Evolutionary conservation across 2,888 invertebrate genomes (phyloP), one percentile per base, ranked within the genome.

Genomic region (Dioctria linearis): DNA sequence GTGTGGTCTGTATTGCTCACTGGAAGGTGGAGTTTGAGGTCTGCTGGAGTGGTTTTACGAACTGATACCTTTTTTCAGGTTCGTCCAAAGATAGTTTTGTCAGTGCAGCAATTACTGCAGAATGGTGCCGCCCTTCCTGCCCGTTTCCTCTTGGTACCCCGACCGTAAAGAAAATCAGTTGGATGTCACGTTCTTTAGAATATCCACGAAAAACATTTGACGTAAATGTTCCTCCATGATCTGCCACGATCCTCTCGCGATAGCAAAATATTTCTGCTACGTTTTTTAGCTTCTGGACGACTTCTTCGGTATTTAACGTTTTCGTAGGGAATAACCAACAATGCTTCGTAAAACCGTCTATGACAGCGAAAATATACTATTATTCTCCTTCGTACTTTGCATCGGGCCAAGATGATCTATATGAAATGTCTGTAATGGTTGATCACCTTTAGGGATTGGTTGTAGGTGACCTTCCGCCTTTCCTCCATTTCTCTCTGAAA

Each of bases 371-470:
- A 2, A 87, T 85, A 69, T 87, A 84, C 42, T 85, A 61, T 87
- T 86, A 6, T 83, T 46, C 39, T 82, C 83, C 39, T 78, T 80
- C 5, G 83, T 83, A n/a, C 81, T 82, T 0, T 84, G 81, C 75
- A 86, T 59, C 4, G 87, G 87, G 3, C n/a, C 87, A 2, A 88
- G 54, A 59, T 88, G 88, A 61, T 87, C 87, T 6, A 86, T 59
- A 67, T 87, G 86, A 6, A 84, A 85, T 0, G 86, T 86, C 6
- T 85, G 79, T 8, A 87, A 79, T 3, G 87, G 87, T 2, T 25
- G 25, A 2, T 25, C 25, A 25, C 25, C 25, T 25, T 25, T 25
- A 25, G 25, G 25, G 25, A 25, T 25, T 25, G 25, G 25, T 25
- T 25, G 25, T 25, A 73, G 65, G 0, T 83, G 84, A 8, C 83